Base-by-base conservation (phyloP, 2,113 vertebrate genomes). In the Brienomyrus brachyistius region DNA sequence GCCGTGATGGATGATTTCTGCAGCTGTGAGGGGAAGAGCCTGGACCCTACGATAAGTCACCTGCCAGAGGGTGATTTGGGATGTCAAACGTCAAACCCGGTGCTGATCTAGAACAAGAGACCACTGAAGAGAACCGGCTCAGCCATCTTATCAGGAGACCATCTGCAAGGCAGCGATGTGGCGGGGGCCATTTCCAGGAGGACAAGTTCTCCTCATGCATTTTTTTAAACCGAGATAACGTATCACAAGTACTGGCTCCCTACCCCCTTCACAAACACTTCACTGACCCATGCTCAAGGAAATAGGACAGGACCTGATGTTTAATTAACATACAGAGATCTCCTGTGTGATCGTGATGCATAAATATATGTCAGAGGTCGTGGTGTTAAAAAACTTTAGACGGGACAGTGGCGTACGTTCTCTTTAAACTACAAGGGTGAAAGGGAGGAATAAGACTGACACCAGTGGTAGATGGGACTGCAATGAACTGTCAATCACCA, bases 301-400 rank as follows among this genome's bases (percentile, higher is more conserved):
- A 80, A 80, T 80, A 43, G 74, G 74, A 80, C 74, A 43, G 74
- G 35, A 80, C 74, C 74, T 80, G 74, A 80, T 80, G 74, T 80
- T 80, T 80, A 80, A 80, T 80, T 43, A 80, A 80, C 74, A 80
- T 80, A 35, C 74, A 80, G 74, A 80, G 74, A 80, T 80, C 74
- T 80, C 74, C 74, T 80, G 74, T 19, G 74, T 43, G 74, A 43
- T 43, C 17, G 74, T 19, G 35, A 80, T 80, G 35, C 74, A 80
- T 43, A 80, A 80, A 80, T 80, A 8, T 19, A 15, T 80, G 35
- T 43, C 74, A 43, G 35, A 40, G 74, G 74, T 80, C 74, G 2
- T 35, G 2, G 31, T 80, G 74, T 43, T 35, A 8, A 59, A 21
- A 70, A 70, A 31, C 62, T 70, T 70, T 70, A 31, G 62, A 11